Evolutionary conservation across 2,888 invertebrate species (phyloP), one percentile per base, ranked within the genome.

Genomic region (Pristionchus arcanus): DNA sequence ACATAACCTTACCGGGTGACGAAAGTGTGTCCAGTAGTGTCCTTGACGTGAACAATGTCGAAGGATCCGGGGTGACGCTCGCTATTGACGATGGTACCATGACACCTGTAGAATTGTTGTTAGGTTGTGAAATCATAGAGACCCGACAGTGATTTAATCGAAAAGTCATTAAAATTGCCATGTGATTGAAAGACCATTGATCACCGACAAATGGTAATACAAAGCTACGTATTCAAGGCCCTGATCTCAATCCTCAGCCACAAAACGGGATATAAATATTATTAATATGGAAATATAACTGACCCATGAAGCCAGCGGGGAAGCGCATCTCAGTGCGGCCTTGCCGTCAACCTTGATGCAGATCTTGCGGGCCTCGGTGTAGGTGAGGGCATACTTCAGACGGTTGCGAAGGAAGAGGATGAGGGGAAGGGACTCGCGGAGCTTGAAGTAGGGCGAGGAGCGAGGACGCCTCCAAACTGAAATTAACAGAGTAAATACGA

Each of bases 291-390:
- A 77, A 77, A 71, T 42, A 28, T 34, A 53, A 96, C 97, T 96
- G 95, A 98, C 99, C 99, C 99, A 99, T 99, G 95, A 98, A 99
- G 91, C 99, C 99, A 95, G 98, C 97, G 89, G 99, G 99, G 96
- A 97, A 99, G 94, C 98, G 98, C 91, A 97, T 97, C 95, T 99
- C 99, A 42, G 98, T 99, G 94, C 99, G 97, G 89, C 97, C 96
- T 98, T 98, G 68, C 83, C 85, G 89, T 89, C 89, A 42, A 89
- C 89, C 96, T 98, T 98, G 95, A 99, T 98, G 87, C 98, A 97
- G 95, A 99, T 99, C 96, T 98, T 99, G 91, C 97, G 98, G 53
- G 98, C 98, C 96, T 99, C 99, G 94, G 97, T 97, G 94, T 98
- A 98, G 91, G 98, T 99, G 92, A 99, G 96, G 81, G 99, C 99